phyloP scores from a whole-genome alignment of 2,888 invertebrate species.

The Caenorhabditis macrosperma region DNA sequence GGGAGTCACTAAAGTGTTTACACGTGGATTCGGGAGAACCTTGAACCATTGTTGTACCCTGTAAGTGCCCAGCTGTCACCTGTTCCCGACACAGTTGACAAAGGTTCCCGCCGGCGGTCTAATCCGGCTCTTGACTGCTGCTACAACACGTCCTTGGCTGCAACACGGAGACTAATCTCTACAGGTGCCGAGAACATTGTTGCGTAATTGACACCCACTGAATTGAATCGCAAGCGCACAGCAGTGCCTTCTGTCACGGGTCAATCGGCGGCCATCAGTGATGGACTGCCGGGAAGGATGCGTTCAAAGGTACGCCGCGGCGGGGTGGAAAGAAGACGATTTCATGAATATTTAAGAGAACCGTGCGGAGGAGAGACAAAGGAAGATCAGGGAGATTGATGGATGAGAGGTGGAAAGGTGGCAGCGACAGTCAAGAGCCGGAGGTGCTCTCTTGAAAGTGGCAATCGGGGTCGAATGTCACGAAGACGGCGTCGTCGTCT shows the following conservation, averaged over 20 bases:
- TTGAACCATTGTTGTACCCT: slow-evolving; percentile 54
- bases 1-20: not conserved
- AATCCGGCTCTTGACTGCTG: slow-evolving; percentile 53
- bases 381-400: slow-evolving; percentile 46
- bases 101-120: slow-evolving; percentile 15
- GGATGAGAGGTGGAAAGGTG: slow-evolving; percentile 27
- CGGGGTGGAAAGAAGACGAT: slow-evolving; percentile 13
- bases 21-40: slow-evolving; percentile 10
- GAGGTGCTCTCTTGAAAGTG: slow-evolving; percentile 12
- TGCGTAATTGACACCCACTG: slow-evolving; percentile 40
- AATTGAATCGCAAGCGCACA: not conserved
- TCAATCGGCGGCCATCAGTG: slow-evolving; percentile 6
- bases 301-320: slow-evolving; percentile 47
- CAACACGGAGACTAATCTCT: slow-evolving; percentile 28
- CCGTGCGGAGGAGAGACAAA: slow-evolving; percentile 27
- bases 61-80: slow-evolving; percentile 52
- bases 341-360: slow-evolving; percentile 52
- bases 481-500: slow-evolving; percentile 20
- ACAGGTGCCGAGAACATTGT: slow-evolving; percentile 40
- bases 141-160: slow-evolving; percentile 29
- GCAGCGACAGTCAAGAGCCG: slow-evolving; percentile 5
- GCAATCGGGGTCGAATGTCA: slow-evolving; percentile 16
- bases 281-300: slow-evolving; percentile 2
- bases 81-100: not conserved
- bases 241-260: slow-evolving; percentile 7